Evolutionary conservation across 2,797 vertebrate genomes (phyloP).

Genomic region (Dermochelys coriacea): DNA sequence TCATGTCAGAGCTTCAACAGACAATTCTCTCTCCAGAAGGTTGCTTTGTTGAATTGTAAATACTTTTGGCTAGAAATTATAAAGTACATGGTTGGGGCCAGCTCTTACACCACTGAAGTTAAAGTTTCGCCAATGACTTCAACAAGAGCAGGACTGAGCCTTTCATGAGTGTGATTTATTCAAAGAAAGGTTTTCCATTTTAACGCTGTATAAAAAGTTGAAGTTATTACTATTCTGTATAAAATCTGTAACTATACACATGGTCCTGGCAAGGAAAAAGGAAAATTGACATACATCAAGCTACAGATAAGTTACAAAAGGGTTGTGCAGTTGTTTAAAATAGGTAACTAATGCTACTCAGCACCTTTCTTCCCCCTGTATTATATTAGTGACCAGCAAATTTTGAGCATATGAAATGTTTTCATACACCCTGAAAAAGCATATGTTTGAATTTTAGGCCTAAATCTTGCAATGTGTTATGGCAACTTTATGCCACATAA

Average conservation of each 20-base stretch:
- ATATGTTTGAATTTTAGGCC: neutral
- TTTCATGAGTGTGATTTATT: neutral
- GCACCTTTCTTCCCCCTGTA: neutral
- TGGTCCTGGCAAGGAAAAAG: neutral
- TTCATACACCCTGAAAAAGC: neutral
- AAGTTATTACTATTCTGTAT: no score
- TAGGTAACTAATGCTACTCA: neutral
- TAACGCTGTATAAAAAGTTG: neutral
- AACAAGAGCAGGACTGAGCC: neutral
- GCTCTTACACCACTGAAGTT: fast-evolving
- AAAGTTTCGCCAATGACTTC: neutral
- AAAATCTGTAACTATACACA: neutral
- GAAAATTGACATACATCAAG: neutral
- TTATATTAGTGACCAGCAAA: fast-evolving
- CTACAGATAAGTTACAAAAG: neutral
- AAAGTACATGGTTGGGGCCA: neutral
- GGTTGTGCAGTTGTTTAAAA: neutral
- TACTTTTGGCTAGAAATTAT: neutral
- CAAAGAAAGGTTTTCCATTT: neutral
- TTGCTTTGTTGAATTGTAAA: neutral
- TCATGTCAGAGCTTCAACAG: neutral
- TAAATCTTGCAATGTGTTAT: neutral
- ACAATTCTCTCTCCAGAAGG: neutral
- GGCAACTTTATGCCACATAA: neutral
- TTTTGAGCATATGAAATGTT: neutral